phyloP scores from a whole-genome alignment of 2,888 invertebrate species.

The Chymomyza amoena region DNA sequence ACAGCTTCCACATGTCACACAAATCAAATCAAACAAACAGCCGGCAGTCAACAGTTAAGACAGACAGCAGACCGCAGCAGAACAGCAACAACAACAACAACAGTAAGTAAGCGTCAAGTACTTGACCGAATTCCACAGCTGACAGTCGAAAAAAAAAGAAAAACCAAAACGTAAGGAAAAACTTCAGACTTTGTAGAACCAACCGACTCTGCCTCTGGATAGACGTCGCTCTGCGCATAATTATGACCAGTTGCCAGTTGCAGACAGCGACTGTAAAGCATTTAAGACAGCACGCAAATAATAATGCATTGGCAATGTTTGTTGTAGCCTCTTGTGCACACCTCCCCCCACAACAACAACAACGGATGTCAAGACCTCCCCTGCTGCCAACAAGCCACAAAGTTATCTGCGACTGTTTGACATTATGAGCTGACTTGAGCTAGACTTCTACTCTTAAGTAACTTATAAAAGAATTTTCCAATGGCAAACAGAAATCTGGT shows the following conservation, averaged over 20 bases:
- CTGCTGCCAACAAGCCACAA: no score
- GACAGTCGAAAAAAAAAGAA: constrained; percentile 8
- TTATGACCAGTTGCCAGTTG: constrained; percentile 23
- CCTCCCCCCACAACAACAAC: no score
- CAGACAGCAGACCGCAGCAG: constrained; percentile 8
- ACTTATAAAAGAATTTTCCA: neutral
- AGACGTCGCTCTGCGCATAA: constrained; percentile 42
- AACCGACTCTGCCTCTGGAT: neutral
- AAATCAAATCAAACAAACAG: constrained; percentile 56
- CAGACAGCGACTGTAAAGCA: no score
- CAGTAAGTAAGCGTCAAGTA: constrained; percentile 54
- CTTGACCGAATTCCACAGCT: constrained; percentile 68
- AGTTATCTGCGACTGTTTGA: neutral
- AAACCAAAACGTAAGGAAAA: constrained; percentile 1
- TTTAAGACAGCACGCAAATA: no score
- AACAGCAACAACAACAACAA: no score
- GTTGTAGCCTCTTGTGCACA: no score
- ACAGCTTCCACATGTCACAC: constrained; percentile 72
- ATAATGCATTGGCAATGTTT: no score
- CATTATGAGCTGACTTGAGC: neutral
- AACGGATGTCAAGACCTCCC: neutral
- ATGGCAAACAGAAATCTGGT: neutral
- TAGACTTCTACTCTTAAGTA: neutral
- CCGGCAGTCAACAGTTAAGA: constrained; percentile 14
- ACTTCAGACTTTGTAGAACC: neutral